Evolutionary conservation across 2,797 vertebrate species (phyloP), one percentile per base, ranked within the genome.

Genomic region (Schizopygopsis pylzovi): DNA sequence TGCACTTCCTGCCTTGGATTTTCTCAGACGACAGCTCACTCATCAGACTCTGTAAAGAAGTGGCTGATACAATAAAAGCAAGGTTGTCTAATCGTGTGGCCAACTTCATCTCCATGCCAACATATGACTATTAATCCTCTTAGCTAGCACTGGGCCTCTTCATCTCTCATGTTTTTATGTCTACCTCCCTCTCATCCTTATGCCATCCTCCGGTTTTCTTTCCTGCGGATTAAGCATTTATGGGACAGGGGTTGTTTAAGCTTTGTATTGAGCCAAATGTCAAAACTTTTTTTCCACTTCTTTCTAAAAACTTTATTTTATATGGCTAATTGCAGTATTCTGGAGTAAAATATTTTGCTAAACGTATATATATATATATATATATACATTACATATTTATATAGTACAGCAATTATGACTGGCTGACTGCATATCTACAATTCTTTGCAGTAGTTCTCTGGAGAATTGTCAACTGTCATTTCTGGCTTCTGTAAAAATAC

Each of bases 101-200:
- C 86, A 72, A 54, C 78, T 91, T 78, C 76, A n/a, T 87, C 68
- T 67, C 88, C 88, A 89, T 87, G 86, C 87, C 87, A 88, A 86
- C 85, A 37, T 85, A 84, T 70, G 73, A 28, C 63, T 72, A 87
- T 87, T 90, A 90, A 90, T 88, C 89, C 80, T 86, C 88, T 87
- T 83, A 88, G 88, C 85, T 52, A 85, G 67, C 61, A 61, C 59
- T 52, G 54, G 81, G 84, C 81, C 86, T 84, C 61, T 61, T 45
- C 71, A 70, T 85, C 61, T 73, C n/a, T 28, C 63, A 8, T 83
- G 67, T 79, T 16, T 83, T 68, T 82, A 33, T 79, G 63, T 72
- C 85, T 52, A 54, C 15, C 41, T 49, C 41, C 39, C 59, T 61
- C 80, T 47, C 81, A 45, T 76, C 45, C 67, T 39, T 47, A 37